Percentiles rank a stretch among this genome's conserved stretches.
phyloP scores from a whole-genome alignment of 2,888 invertebrate species.

The Galerucella pusilla region DNA sequence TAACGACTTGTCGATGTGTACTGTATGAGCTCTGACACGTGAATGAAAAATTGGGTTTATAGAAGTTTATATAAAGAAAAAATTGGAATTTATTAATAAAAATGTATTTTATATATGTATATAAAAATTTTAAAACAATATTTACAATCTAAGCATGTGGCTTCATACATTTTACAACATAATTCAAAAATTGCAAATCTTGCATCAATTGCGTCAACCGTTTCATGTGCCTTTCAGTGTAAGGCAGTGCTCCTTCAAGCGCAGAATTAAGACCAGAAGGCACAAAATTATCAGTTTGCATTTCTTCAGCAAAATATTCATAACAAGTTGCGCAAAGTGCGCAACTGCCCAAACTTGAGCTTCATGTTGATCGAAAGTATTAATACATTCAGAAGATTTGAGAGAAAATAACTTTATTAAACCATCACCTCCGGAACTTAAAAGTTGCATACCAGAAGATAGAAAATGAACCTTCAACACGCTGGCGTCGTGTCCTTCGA shows the following conservation, averaged over 20 bases:
- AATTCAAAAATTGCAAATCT: conserved; percentile 85
- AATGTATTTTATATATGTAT: no score
- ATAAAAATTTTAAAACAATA: neutral
- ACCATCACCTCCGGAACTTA: conserved; percentile 91
- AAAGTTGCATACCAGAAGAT: conserved; percentile 83
- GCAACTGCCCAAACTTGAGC: conserved; percentile 89
- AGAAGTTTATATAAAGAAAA: no score
- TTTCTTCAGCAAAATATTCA: conserved; percentile 80
- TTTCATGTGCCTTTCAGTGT: conserved; percentile 85
- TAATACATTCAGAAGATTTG: conserved; percentile 86
- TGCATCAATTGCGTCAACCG: conserved; percentile 80
- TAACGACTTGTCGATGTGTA: no score
- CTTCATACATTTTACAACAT: conserved; percentile 83
- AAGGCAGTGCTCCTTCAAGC: conserved; percentile 84
- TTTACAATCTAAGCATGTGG: conserved; percentile 64
- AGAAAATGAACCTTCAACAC: conserved; percentile 86
- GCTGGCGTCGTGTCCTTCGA: conserved; percentile 91
- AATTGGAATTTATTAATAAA: no score
- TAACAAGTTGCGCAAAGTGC: conserved; percentile 81
- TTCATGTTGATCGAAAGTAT: conserved; percentile 90
- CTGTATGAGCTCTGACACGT: no score
- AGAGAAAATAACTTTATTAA: conserved; percentile 93
- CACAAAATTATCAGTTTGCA: conserved; percentile 73
- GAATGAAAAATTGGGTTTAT: no score
- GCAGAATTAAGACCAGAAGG: conserved; percentile 73